Evolutionary conservation across 2,113 vertebrate genomes (phyloP), one percentile per base, ranked within the genome.

Genomic region (Reinhardtius hippoglossoides): DNA sequence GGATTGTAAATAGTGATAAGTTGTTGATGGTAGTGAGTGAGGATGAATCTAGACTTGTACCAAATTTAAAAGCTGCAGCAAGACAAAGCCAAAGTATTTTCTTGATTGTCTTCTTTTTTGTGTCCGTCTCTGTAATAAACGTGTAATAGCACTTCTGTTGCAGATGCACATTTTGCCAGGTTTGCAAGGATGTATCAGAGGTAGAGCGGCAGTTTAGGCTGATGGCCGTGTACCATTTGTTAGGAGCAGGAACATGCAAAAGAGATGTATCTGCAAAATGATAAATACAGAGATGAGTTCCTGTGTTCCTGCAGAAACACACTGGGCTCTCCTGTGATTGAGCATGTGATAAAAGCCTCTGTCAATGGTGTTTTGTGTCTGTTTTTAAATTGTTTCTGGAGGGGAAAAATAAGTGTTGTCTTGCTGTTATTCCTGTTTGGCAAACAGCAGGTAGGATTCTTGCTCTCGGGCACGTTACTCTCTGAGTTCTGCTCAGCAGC

Each of bases 91-190:
- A 67, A 35, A 21, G 0, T 20, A n/a, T 65, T 65, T 21, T 21
- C 8, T 16, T 14, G 18, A 50, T 16, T 60, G 59, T 66, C 9
- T 26, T 44, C 27, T 68, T 4, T 57, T 21, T 20, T n/a, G 6
- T 52, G 12, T 64, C n/a, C 1, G 7, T 18, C 40, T 76, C n/a
- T 54, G 26, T 54, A 66, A 78, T 78, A 48, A 67, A 23, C 69
- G 26, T 77, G 15, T 63, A 71, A 62, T 72, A 67, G 50, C 58
- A 3, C 67, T 70, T 10, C 24, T 9, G 40, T 76, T 71, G n/a
- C 5, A 7, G 50, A 74, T 73, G 65, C 74, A 76, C 20, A 23
- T 71, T 85, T 74, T 76, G 54, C 44, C 69, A 26, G 37, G 80
- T 81, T 46, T 16, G 48, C 48, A 50, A 31, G 31, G 8, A 6